Percentiles rank a stretch among this genome's conserved stretches.
These are phyloP conservation scores for Bombus breviceps DNA, from an alignment of 1,140 invertebrate species.

Conservation along the genomic window DNA sequence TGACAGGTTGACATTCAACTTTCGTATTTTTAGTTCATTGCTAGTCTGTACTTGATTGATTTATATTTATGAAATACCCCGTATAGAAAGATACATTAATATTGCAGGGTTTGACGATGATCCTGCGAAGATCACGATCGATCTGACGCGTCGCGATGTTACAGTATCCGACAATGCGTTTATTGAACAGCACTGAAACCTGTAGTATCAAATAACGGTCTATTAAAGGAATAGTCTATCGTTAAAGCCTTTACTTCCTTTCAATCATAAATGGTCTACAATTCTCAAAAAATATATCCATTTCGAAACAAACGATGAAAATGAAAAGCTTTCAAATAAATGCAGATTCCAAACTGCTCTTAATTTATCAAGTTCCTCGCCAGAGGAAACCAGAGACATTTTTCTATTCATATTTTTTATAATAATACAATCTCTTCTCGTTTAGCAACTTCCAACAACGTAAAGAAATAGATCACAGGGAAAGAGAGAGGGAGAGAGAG, in stretches of 20 bases:
- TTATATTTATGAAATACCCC: too few species aligned
- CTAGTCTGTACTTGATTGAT: neutral
- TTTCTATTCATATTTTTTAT: neutral
- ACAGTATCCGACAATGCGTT: too few species aligned
- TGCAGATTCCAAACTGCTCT: neutral
- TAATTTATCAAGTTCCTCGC: neutral
- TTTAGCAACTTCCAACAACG: conserved; percentile 27
- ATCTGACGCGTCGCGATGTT: too few species aligned
- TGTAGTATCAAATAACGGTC: neutral
- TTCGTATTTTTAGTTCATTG: neutral
- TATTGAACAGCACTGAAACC: too few species aligned
- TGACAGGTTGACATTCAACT: neutral
- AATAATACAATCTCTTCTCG: conserved; percentile 3
- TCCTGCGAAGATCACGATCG: too few species aligned
- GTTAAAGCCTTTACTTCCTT: neutral
- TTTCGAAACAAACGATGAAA: neutral
- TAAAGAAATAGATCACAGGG: conserved; percentile 14
- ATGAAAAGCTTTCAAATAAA: neutral
- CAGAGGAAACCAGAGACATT: neutral
- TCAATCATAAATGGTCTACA: neutral
- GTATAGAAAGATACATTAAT: too few species aligned
- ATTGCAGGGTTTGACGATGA: too few species aligned
- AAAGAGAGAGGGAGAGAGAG: too few species aligned
- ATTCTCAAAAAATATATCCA: neutral
- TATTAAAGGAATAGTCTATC: neutral